phyloP scores from a whole-genome alignment of 2,888 invertebrate species.

The Cosmia pyralina region DNA sequence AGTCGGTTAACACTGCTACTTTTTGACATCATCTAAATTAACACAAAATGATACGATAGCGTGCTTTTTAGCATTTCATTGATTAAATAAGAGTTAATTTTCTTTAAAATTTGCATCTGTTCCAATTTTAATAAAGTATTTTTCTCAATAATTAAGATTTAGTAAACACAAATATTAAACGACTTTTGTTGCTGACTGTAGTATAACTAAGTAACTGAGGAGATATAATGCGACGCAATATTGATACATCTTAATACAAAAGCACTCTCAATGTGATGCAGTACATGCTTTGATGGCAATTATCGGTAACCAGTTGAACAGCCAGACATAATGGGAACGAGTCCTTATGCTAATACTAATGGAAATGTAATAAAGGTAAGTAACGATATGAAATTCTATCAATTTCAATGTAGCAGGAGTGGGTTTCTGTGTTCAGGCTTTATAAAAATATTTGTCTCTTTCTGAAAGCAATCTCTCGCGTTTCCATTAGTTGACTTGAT shows the following conservation, averaged over 20 bases:
- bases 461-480: slow-evolving; percentile 31
- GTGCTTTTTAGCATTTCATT: too few species aligned
- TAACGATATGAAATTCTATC: slow-evolving; percentile 61
- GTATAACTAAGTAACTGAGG: too few species aligned
- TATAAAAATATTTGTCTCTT: slow-evolving; percentile 46
- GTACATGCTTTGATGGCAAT: background rate
- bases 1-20: too few species aligned
- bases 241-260: background rate
- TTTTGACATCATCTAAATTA: too few species aligned
- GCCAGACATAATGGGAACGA: slow-evolving; percentile 31
- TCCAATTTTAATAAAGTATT: too few species aligned
- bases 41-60: too few species aligned
- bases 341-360: slow-evolving; percentile 68
- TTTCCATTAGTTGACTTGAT: slow-evolving; percentile 28
- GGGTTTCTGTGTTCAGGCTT: slow-evolving; percentile 61
- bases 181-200: too few species aligned
- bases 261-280: slow-evolving; percentile 1
- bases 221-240: background rate
- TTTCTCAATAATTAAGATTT: too few species aligned
- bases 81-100: too few species aligned
- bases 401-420: slow-evolving; percentile 66
- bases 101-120: too few species aligned
- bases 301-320: slow-evolving; percentile 19
- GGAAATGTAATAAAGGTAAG: slow-evolving; percentile 68
- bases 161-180: too few species aligned